Evolutionary conservation across 2,113 vertebrate species (phyloP), one percentile per base, ranked within the genome.

Genomic region (Phrynosoma blainvillii): DNA sequence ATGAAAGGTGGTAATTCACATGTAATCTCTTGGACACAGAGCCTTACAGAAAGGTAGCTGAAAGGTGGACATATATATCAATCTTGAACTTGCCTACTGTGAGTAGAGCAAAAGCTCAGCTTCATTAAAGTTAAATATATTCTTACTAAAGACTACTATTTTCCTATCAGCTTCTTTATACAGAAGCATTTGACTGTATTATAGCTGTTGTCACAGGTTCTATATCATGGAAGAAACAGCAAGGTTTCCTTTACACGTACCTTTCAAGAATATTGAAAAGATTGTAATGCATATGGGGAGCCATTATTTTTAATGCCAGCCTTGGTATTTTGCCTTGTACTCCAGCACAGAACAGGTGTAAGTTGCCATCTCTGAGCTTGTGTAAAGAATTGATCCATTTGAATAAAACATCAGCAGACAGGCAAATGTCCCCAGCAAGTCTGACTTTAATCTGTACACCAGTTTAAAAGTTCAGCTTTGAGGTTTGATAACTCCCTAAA

Each of bases 381-480:
- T 62, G 56, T 77, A 71, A 79, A 84, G 62, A 79, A 52, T 52
- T 54, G 13, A n/a, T 84, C 40, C 36, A 62, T 73, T 79, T 71
- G 30, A 73, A 87, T 71, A 83, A 84, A 80, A 84, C 76, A 84
- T 85, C 6, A 73, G 75, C 27, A 14, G 65, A 68, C 32, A 87
- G 89, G 54, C 40, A 87, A 62, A 87, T 65, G 6, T 87, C 71
- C 47, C 18, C 20, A 25, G 20, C 68, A 82, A 25, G 85, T 87
- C 14, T 8, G 81, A 13, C 10, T 76, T 42, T 92, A 88, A 74
- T 84, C 84, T 87, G 59, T 36, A 76, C 87, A 89, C 90, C 87
- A 21, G 59, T 85, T 80, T 88, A 91, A 89, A 87, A 77, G 80
- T 42, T 91, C 80, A 78, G 73, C 75, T 89, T 90, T 90, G 75